These are phyloP conservation scores for Tinea semifulvella DNA, from an alignment of 2,888 invertebrate species.

Conservation along the genomic window DNA sequence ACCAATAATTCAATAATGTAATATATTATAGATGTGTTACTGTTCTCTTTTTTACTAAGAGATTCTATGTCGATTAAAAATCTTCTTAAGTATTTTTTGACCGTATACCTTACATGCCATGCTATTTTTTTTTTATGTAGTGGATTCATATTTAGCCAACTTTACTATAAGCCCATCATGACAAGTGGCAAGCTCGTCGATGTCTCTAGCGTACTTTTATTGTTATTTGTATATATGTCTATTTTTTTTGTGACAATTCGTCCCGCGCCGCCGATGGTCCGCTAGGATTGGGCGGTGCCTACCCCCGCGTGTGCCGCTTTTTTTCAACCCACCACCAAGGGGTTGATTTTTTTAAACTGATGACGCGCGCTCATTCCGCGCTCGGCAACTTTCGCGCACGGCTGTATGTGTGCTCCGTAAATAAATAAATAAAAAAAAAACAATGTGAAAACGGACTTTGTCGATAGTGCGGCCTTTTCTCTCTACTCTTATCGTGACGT, in stretches of 20 bases:
- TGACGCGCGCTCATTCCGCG: conserved; percentile 69
- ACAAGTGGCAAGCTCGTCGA: too few species aligned
- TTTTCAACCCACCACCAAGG: conserved; percentile 60
- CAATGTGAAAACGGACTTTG: conserved; percentile 37
- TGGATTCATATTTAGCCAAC: too few species aligned
- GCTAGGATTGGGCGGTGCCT: conserved; percentile 60
- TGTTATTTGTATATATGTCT: too few species aligned
- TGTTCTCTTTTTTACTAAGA: too few species aligned
- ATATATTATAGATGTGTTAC: too few species aligned
- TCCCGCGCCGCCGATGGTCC: conserved; percentile 33
- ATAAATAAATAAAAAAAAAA: conserved; percentile 48
- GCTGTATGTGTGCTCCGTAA: conserved; percentile 62
- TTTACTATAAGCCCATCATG: too few species aligned
- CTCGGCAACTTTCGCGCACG: conserved; percentile 64
- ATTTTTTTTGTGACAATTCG: conserved; percentile 65
- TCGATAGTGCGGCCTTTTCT: conserved; percentile 56
- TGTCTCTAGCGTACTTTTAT: too few species aligned
- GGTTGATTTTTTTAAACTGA: conserved; percentile 70
- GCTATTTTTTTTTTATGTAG: too few species aligned
- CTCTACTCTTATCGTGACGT: conserved; percentile 17
- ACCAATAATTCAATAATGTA: too few species aligned
- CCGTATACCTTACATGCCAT: too few species aligned
- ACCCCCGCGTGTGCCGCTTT: conserved; percentile 52
- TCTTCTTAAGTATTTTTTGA: too few species aligned
- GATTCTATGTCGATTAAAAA: too few species aligned